phyloP scores from a whole-genome alignment of 2,113 vertebrate species.

The Vireo altiloquus region DNA sequence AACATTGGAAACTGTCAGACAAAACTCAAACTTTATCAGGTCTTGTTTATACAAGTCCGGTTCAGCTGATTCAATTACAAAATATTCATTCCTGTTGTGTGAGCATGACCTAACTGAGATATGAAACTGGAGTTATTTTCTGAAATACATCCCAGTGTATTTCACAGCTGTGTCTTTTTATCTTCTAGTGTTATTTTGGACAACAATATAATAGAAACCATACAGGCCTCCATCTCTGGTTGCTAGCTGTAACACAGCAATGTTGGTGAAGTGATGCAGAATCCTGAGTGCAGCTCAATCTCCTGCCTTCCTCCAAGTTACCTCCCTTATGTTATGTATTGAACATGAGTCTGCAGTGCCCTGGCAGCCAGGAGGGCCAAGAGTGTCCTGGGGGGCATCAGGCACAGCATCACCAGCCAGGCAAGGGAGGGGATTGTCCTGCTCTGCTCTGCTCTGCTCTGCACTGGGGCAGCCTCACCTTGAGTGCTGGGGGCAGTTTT shows the following conservation, averaged over 20 bases:
- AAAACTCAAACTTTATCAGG: neutral
- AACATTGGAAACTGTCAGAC: neutral
- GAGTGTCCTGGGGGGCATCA: accelerated
- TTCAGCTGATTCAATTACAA: neutral
- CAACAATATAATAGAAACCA: neutral
- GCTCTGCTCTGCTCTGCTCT: neutral
- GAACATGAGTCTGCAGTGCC: neutral
- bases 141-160: neutral
- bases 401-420: accelerated
- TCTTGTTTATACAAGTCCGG: neutral
- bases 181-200: neutral
- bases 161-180: conserved; percentile 8
- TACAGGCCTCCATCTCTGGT: neutral
- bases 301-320: neutral
- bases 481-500: neutral
- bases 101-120: neutral
- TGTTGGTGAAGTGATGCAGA: neutral
- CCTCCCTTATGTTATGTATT: neutral
- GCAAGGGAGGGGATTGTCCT: neutral
- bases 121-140: conserved; percentile 5
- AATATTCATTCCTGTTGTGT: neutral
- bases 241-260: neutral
- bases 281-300: neutral
- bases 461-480: accelerated
- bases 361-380: neutral